A percentile compares a stretch with the other conserved stretches of the same genome.
These are phyloP conservation scores for Bostrychus sinensis DNA, from an alignment of 2,113 vertebrate genomes.

Conservation along the genomic window DNA sequence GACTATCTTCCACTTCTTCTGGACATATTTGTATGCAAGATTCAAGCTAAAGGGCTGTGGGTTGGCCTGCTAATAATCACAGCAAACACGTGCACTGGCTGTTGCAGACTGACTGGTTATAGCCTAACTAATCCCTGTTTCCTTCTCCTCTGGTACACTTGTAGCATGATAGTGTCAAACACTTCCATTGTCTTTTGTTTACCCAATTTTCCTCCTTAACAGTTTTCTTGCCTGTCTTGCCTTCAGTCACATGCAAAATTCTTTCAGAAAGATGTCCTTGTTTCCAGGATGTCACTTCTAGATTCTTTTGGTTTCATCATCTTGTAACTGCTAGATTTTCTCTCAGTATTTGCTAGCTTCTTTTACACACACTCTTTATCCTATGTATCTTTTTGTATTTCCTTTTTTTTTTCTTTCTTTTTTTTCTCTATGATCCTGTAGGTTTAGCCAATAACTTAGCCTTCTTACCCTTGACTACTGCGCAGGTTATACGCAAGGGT, in stretches of 20 bases:
- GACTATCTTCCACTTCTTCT: constrained; percentile 84
- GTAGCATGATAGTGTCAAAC: neutral
- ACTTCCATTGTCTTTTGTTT: constrained; percentile 6
- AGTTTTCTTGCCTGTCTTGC: neutral
- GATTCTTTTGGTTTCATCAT: constrained; percentile 19
- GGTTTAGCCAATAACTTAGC: constrained; percentile 21
- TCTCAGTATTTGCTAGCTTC: neutral
- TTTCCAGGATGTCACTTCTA: constrained; percentile 33
- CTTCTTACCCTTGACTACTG: constrained; percentile 20
- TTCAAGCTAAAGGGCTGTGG: constrained; percentile 27
- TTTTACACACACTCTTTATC: constrained; percentile 1
- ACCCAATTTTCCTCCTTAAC: neutral
- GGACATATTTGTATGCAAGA: constrained; percentile 58
- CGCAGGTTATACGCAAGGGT: constrained; percentile 90
- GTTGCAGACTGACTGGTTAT: constrained; percentile 16
- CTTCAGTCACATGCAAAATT: no score
- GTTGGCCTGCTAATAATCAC: constrained; percentile 37
- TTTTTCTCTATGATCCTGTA: neutral
- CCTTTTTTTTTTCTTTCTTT: neutral
- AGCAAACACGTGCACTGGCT: constrained; percentile 16
- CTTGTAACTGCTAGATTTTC: neutral
- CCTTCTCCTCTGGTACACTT: constrained; percentile 5
- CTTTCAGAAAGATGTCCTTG: neutral
- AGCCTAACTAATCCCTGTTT: constrained; percentile 10
- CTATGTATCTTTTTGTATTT: no score